These are phyloP conservation scores for Ranitomeya imitator DNA, from an alignment of 2,113 vertebrate species.

Conservation along the genomic window DNA sequence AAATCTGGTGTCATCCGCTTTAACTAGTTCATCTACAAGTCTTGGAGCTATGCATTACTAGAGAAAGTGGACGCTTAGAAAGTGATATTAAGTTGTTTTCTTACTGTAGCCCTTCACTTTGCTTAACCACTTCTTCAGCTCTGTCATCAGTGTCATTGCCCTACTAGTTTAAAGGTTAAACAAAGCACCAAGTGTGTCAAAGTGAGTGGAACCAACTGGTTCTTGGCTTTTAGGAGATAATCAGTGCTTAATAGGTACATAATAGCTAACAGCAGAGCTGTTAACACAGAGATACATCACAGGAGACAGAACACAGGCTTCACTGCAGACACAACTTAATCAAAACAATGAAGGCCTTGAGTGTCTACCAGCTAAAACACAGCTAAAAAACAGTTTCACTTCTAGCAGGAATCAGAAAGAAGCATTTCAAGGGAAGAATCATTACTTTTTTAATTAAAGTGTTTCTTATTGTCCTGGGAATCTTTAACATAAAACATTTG, in stretches of 20 bases:
- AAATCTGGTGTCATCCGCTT: too few species aligned
- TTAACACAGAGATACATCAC: constrained; percentile 89
- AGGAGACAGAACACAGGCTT: constrained; percentile 82
- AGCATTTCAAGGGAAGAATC: background rate
- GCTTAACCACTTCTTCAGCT: constrained; percentile 80
- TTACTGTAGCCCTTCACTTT: constrained; percentile 73
- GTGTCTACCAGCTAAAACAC: constrained; percentile 58
- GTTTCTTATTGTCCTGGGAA: background rate
- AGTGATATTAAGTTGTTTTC: constrained; percentile 68
- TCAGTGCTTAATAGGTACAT: constrained; percentile 98
- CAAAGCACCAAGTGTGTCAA: constrained; percentile 91
- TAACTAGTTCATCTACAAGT: background rate
- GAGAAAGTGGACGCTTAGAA: constrained; percentile 3
- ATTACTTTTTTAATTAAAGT: constrained; percentile 13
- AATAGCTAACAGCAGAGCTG: constrained; percentile 90
- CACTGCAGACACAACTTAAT: constrained; percentile 76
- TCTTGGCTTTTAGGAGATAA: constrained; percentile 91
- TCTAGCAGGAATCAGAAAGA: background rate
- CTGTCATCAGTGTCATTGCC: constrained; percentile 76
- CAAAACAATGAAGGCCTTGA: constrained; percentile 63
- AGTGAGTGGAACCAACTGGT: constrained; percentile 95
- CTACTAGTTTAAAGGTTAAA: constrained; percentile 92
- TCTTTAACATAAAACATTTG: background rate
- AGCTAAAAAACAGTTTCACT: constrained; percentile 39
- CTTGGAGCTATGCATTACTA: background rate